These are phyloP conservation scores for Harpalus rubripes DNA, from an alignment of 2,888 invertebrate genomes.

Conservation along the genomic window DNA sequence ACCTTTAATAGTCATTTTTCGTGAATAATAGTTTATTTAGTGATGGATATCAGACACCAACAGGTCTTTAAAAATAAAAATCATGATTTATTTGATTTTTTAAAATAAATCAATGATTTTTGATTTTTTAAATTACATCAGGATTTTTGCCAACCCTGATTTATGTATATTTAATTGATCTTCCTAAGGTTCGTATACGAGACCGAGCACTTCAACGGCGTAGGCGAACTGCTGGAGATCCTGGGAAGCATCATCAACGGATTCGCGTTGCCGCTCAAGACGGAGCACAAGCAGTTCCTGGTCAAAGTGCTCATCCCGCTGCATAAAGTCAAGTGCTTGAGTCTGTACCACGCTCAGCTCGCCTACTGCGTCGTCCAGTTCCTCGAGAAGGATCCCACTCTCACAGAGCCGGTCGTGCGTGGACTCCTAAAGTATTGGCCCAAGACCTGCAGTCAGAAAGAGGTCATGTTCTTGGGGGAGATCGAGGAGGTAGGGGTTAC, in stretches of 20 bases:
- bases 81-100: no score
- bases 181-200: slow-evolving; percentile 96
- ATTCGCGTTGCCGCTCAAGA: slow-evolving; percentile 98
- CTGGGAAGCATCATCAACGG: slow-evolving; percentile 99
- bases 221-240: slow-evolving; percentile 97
- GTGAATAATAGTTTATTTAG: no score
- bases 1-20: no score
- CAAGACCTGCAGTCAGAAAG: slow-evolving; percentile 98
- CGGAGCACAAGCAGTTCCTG: slow-evolving; percentile 98
- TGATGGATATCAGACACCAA: no score
- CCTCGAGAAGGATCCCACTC: slow-evolving; percentile 96
- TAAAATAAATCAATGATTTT: no score
- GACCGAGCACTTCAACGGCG: slow-evolving; percentile 98
- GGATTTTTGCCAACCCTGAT: no score
- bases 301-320: slow-evolving; percentile 96
- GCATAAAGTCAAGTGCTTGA: slow-evolving; percentile 97
- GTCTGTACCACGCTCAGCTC: slow-evolving; percentile 97
- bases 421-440: slow-evolving; percentile 99
- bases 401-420: slow-evolving; percentile 96
- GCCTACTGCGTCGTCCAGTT: slow-evolving; percentile 99
- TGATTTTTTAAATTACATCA: no score
- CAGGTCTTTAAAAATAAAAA: no score
- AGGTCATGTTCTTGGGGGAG: slow-evolving; percentile 99
- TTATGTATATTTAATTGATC: slow-evolving; percentile 67
- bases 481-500: slow-evolving; percentile 87